These are phyloP conservation scores for Theocolax elegans DNA, from an alignment of 1,140 invertebrate species.

Conservation along the genomic window DNA sequence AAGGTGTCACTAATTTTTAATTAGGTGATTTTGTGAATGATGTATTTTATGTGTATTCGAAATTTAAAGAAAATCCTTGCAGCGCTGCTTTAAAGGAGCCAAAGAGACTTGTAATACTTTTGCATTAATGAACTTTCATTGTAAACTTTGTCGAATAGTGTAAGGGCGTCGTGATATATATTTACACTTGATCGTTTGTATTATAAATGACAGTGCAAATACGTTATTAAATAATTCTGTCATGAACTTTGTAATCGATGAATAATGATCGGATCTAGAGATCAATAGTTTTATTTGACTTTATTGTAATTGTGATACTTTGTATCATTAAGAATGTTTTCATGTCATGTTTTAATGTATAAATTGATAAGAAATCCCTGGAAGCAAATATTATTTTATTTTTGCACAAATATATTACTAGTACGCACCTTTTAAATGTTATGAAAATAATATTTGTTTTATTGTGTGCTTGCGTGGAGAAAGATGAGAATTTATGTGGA, in stretches of 20 bases:
- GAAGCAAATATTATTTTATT: conserved; percentile 35
- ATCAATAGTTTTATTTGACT: conserved; percentile 25
- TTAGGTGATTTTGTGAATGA: neutral
- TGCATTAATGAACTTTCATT: conserved; percentile 9
- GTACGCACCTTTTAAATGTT: neutral
- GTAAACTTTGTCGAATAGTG: conserved; percentile 33
- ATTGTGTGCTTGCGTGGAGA: too few relatives aligned
- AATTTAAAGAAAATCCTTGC: neutral
- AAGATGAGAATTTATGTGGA: neutral
- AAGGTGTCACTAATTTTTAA: neutral
- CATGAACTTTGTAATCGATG: conserved; percentile 27
- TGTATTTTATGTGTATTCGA: conserved; percentile 9
- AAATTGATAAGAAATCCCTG: neutral
- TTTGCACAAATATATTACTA: neutral
- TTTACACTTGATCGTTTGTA: conserved; percentile 35
- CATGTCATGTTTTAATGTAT: conserved; percentile 8
- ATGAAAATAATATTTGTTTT: conserved; percentile 27
- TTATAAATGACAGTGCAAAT: conserved; percentile 27
- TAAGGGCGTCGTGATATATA: conserved; percentile 31
- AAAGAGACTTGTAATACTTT: conserved; percentile 31
- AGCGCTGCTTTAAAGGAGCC: conserved; percentile 29
- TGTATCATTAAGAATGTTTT: conserved; percentile 7
- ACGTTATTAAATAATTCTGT: neutral
- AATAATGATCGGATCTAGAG: conserved; percentile 30
- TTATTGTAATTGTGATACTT: conserved; percentile 16